These are phyloP conservation scores for Odocoileus virginianus DNA, from an alignment of 2,113 vertebrate genomes.

Conservation along the genomic window DNA sequence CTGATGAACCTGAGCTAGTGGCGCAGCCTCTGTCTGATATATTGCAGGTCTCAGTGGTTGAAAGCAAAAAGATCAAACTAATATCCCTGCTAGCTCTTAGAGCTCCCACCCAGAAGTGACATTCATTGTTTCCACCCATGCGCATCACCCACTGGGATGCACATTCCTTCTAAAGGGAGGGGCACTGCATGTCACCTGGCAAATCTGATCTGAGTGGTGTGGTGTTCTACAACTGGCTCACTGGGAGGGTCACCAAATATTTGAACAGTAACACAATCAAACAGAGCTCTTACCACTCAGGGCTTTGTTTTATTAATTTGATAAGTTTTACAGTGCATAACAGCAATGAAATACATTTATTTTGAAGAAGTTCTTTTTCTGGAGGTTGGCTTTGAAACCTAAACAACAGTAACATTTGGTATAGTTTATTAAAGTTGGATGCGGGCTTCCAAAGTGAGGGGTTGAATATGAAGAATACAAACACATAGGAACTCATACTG, in stretches of 20 bases:
- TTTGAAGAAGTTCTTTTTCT: neutral
- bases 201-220: neutral
- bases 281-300: neutral
- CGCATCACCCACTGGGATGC: neutral
- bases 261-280: conserved; percentile 1
- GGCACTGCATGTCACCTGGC: neutral
- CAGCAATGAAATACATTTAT: neutral
- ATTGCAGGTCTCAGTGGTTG: neutral
- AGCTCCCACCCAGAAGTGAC: neutral
- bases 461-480: neutral
- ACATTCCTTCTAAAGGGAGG: neutral
- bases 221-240: neutral
- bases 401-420: neutral
- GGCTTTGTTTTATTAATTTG: neutral
- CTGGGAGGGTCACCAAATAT: neutral
- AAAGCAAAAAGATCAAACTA: neutral
- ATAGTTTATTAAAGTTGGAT: neutral
- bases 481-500: neutral
- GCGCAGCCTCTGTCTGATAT: neutral
- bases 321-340: neutral
- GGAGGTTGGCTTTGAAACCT: neutral
- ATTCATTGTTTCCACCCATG: neutral
- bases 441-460: neutral
- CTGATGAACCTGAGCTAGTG: neutral
- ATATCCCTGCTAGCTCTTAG: neutral